Conservation (phyloP, 2,888 invertebrate species). For the Copidosoma aretas region DNA sequence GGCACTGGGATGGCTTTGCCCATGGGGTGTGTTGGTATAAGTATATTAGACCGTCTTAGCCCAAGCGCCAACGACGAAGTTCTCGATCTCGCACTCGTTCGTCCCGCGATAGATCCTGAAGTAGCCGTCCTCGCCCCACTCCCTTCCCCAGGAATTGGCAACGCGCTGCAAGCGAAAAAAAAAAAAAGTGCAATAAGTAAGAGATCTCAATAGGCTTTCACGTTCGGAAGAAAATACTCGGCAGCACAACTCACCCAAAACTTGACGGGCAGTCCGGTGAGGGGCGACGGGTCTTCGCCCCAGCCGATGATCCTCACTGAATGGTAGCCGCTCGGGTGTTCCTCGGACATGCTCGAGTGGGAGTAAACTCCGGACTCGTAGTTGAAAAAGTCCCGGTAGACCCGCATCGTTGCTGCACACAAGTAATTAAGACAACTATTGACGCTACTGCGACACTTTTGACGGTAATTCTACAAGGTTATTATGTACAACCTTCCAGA, state of each 20-base stretch:
- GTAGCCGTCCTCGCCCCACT: constrained; percentile 92
- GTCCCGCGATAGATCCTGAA: constrained; percentile 85
- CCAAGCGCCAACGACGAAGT: constrained; percentile 84
- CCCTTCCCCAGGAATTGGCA: constrained; percentile 91
- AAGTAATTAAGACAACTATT: neutral
- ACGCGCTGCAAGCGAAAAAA: constrained; percentile 72
- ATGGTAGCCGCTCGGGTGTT: constrained; percentile 74
- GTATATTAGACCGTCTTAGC: constrained; percentile 64
- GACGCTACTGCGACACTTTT: neutral
- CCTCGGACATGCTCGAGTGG: constrained; percentile 66
- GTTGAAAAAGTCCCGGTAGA: constrained; percentile 91
- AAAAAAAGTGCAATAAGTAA: neutral
- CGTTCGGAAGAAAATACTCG: neutral
- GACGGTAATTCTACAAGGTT: neutral
- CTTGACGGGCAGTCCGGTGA: constrained; percentile 68
- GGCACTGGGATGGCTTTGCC: too few relatives aligned
- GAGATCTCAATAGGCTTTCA: neutral
- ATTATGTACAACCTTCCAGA: constrained; percentile 31
- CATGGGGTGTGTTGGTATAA: too few relatives aligned
- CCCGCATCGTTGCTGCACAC: constrained; percentile 81
- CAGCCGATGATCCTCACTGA: constrained; percentile 92
- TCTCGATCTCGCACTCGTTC: constrained; percentile 90
- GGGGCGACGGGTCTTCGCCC: constrained; percentile 75
- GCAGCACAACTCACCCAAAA: constrained; percentile 78
- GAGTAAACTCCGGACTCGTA: constrained; percentile 83